Conservation (phyloP, 2,113 vertebrate species). For the Ascaphus truei region DNA sequence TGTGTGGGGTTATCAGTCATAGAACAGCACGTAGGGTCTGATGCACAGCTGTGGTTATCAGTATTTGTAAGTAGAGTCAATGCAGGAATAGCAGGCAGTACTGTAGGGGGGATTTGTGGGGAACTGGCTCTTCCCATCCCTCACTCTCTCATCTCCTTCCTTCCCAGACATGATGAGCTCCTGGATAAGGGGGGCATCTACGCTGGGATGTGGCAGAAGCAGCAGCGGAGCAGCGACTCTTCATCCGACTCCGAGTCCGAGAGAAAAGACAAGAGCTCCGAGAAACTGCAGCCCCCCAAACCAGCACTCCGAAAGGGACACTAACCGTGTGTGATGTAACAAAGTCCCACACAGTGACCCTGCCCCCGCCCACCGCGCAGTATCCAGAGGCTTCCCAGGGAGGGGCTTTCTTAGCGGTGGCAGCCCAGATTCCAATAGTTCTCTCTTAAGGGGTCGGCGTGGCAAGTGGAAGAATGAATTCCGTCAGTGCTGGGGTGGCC, state of each 20-base stretch:
- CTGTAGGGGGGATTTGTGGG: too few species aligned
- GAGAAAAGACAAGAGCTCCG: slow-evolving; percentile 56
- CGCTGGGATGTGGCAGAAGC: slow-evolving; percentile 85
- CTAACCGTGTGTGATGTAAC: background rate
- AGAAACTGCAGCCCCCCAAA: slow-evolving; percentile 68
- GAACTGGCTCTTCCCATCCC: too few species aligned
- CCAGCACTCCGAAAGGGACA: slow-evolving; percentile 36
- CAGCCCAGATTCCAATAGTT: background rate
- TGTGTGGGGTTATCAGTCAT: too few species aligned
- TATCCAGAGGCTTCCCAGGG: background rate
- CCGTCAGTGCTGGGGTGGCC: too few species aligned
- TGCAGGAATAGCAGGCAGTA: too few species aligned
- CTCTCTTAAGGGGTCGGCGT: too few species aligned
- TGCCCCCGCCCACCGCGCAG: background rate
- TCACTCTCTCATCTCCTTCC: background rate
- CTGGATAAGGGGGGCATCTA: slow-evolving; percentile 81
- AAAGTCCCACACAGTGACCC: background rate
- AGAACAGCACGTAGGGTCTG: too few species aligned
- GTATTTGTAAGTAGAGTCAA: too few species aligned
- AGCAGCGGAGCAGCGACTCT: slow-evolving; percentile 70
- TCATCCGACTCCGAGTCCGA: slow-evolving; percentile 63
- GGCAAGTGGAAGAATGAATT: too few species aligned
- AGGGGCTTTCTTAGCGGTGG: background rate
- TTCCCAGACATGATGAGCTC: slow-evolving; percentile 80
- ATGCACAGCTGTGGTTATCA: too few species aligned